These are phyloP conservation scores for Acheta domesticus DNA, from an alignment of 2,888 invertebrate species.

Conservation along the genomic window DNA sequence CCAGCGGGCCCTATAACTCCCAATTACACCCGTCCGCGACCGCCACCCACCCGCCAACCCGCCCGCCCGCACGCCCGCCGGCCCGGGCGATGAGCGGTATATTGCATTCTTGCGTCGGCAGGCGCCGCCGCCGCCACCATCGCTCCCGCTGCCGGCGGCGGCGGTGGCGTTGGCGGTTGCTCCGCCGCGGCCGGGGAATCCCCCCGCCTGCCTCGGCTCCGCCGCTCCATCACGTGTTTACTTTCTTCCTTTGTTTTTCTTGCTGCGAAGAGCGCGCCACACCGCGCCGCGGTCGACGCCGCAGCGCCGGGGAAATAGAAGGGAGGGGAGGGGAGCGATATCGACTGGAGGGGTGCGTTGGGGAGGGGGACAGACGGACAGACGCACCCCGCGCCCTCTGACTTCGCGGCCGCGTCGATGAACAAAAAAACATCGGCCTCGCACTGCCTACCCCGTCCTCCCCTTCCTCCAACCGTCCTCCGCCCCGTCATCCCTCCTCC, in stretches of 20 bases:
- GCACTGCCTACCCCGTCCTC: not conserved
- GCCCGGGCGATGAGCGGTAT: not conserved
- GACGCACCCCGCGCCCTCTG: not conserved
- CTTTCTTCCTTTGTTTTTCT: slow-evolving; percentile 5
- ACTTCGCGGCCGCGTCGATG: not conserved
- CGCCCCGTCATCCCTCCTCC: not conserved
- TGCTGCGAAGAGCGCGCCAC: not conserved
- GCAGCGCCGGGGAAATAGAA: not conserved
- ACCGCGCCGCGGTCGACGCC: not conserved
- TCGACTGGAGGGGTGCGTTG: not conserved
- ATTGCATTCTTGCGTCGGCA: slow-evolving; percentile 4
- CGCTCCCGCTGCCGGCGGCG: not conserved
- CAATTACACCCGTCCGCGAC: not conserved
- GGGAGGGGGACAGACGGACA: not conserved
- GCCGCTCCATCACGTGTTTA: not conserved
- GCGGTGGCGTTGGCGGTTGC: not conserved
- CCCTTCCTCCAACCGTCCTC: not conserved
- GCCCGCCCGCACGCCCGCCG: too few relatives aligned
- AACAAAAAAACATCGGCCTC: slow-evolving; percentile 1
- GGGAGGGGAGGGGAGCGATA: not conserved
- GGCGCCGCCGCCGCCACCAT: not conserved
- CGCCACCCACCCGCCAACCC: too few relatives aligned
- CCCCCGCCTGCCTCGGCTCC: not conserved
- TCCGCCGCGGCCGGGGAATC: not conserved
- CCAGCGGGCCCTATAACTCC: not conserved